These are phyloP conservation scores for Helicoverpa armigera DNA, from an alignment of 1,140 invertebrate genomes.

Conservation along the genomic window DNA sequence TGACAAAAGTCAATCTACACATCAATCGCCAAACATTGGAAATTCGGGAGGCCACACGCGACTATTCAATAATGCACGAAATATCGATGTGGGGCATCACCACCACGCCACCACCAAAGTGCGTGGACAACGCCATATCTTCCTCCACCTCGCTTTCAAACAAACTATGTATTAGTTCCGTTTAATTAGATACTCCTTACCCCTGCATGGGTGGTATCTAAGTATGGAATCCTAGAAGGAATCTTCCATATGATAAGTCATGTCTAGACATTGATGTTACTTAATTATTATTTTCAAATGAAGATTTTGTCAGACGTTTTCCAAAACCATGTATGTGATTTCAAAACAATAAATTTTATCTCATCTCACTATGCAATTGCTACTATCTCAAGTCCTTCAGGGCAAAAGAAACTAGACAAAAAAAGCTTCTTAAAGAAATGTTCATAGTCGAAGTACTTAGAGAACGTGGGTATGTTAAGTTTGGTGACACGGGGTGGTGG, in stretches of 20 bases:
- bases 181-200: slow-evolving; percentile 26
- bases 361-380: too few relatives aligned
- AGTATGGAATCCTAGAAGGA: too few relatives aligned
- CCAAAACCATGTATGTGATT: too few relatives aligned
- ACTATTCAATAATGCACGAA: slow-evolving; percentile 85
- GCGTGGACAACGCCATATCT: slow-evolving; percentile 67
- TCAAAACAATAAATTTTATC: too few relatives aligned
- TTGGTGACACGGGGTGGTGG: slow-evolving; percentile 65
- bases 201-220: not conserved
- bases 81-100: slow-evolving; percentile 85
- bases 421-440: slow-evolving; percentile 17
- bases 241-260: too few relatives aligned
- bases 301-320: too few relatives aligned
- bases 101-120: slow-evolving; percentile 59
- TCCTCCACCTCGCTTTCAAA: slow-evolving; percentile 51
- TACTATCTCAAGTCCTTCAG: too few relatives aligned
- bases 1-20: slow-evolving; percentile 86
- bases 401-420: too few relatives aligned
- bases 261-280: too few relatives aligned
- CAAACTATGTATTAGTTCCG: slow-evolving; percentile 61
- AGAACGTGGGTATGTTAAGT: slow-evolving; percentile 60
- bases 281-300: too few relatives aligned
- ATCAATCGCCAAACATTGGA: slow-evolving; percentile 86
- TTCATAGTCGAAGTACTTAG: slow-evolving; percentile 5
- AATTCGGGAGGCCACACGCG: slow-evolving; percentile 84